Percentiles rank a stretch among this genome's conserved stretches.
These are phyloP conservation scores for Regulus satrapa DNA, from an alignment of 2,113 vertebrate genomes.

Conservation along the genomic window DNA sequence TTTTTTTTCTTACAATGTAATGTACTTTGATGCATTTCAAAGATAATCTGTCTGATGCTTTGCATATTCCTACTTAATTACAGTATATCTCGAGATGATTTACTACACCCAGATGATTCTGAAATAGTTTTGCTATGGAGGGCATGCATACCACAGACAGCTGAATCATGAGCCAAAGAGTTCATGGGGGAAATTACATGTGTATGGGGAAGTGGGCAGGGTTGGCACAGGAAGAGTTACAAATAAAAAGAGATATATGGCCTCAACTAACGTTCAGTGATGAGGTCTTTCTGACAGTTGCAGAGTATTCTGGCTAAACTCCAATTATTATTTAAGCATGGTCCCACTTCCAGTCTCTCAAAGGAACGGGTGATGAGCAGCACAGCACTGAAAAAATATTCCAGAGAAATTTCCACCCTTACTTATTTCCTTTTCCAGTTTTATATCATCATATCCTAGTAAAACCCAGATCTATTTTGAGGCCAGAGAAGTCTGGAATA, in stretches of 20 bases:
- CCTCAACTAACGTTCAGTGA: not conserved
- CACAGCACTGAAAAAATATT: not conserved
- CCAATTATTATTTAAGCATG: not conserved
- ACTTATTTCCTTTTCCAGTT: not conserved
- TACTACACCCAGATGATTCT: constrained; percentile 31
- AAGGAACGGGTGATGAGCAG: not conserved
- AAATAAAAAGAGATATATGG: not conserved
- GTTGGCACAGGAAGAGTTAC: not conserved
- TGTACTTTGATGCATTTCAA: constrained; percentile 56
- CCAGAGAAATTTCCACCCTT: not conserved
- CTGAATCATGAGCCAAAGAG: not conserved
- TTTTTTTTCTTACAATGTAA: constrained; percentile 30
- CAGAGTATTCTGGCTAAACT: not conserved
- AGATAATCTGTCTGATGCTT: constrained; percentile 62
- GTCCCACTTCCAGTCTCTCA: not conserved
- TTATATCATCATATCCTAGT: not conserved
- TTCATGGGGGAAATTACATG: not conserved
- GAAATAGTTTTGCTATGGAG: not conserved
- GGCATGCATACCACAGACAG: constrained; percentile 2
- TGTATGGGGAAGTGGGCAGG: not conserved
- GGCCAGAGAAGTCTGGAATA: constrained; percentile 7
- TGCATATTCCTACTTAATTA: constrained; percentile 62
- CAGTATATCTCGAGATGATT: constrained; percentile 44
- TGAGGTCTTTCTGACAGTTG: not conserved
- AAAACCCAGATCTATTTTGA: constrained; percentile 11